Evolutionary conservation across 2,888 invertebrate genomes (phyloP).

Genomic region (Alcis repandata): DNA sequence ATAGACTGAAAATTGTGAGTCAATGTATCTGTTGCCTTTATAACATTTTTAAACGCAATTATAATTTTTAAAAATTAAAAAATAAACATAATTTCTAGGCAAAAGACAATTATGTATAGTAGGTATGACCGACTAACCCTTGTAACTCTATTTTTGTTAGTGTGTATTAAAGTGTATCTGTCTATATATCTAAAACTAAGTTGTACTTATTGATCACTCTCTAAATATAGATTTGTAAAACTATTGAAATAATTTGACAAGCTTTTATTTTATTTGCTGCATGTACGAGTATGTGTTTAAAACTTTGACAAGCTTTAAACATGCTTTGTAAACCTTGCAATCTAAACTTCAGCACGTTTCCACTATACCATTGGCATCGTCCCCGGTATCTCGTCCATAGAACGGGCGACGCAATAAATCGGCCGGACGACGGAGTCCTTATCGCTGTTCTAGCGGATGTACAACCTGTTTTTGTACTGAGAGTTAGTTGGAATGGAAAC

Average conservation of each 20-base stretch:
- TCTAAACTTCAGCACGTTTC: not conserved
- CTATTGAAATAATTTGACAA: no score
- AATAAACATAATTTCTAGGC: not conserved
- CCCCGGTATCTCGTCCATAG: constrained; percentile 52
- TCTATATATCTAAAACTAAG: no score
- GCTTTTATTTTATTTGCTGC: no score
- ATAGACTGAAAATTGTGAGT: constrained; percentile 4
- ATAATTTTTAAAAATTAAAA: not conserved
- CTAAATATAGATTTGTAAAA: no score
- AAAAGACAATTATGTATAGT: no score
- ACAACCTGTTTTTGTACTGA: constrained; percentile 23
- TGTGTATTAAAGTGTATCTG: no score
- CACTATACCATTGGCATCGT: not conserved
- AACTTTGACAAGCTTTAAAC: no score
- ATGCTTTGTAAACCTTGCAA: not conserved
- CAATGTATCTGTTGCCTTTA: not conserved
- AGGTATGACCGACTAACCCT: no score
- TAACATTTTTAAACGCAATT: not conserved
- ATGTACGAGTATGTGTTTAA: no score
- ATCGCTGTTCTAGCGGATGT: constrained; percentile 24
- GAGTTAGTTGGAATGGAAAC: constrained; percentile 11
- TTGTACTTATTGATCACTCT: no score
- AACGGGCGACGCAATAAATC: constrained; percentile 62
- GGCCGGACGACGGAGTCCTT: constrained; percentile 40
- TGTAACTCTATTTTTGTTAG: no score